phyloP scores from a whole-genome alignment of 2,113 vertebrate genomes.

The Dipodomys spectabilis region DNA sequence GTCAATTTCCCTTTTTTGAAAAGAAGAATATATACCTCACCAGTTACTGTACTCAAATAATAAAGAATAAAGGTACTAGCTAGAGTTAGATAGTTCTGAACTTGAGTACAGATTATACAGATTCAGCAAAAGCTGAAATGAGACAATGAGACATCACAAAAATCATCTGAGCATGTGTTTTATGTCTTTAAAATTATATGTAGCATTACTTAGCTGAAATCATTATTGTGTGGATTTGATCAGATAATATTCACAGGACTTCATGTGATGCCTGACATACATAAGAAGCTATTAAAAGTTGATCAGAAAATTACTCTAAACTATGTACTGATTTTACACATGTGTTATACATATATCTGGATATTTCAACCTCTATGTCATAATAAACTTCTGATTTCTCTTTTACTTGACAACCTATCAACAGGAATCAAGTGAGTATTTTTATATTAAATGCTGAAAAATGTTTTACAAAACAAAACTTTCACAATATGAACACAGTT shows the following conservation, averaged over 20 bases:
- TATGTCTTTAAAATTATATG: constrained; percentile 17
- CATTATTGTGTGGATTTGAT: background rate
- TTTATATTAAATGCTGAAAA: background rate
- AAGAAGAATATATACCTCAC: background rate
- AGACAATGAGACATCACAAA: background rate
- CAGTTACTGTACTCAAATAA: background rate
- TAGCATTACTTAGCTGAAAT: constrained; percentile 1
- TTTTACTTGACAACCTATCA: background rate
- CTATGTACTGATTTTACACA: background rate
- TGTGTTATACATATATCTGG: background rate
- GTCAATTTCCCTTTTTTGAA: background rate
- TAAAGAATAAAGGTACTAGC: background rate
- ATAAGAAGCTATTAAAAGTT: no score
- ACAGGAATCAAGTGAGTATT: background rate
- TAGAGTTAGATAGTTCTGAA: background rate
- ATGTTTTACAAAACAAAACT: constrained; percentile 24
- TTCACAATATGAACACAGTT: background rate
- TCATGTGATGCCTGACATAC: background rate
- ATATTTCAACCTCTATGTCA: background rate
- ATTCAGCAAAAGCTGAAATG: background rate
- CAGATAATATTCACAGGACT: background rate
- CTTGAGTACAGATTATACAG: background rate
- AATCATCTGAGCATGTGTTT: background rate
- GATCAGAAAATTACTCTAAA: background rate
- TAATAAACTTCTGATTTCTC: background rate